Conservation (phyloP, 1,140 invertebrate genomes). For the Bombus waltoni region DNA sequence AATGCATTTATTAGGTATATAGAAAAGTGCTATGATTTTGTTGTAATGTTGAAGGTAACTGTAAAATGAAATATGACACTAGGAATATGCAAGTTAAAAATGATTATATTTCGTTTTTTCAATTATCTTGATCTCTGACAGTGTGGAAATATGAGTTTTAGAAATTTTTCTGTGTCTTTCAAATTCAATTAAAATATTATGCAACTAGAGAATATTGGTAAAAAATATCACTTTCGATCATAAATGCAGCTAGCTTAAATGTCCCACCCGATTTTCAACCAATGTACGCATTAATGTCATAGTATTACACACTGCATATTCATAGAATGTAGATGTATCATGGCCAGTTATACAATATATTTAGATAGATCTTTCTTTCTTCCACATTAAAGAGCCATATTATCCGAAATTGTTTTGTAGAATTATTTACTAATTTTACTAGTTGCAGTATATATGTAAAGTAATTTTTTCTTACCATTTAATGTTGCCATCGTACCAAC, state of each 20-base stretch:
- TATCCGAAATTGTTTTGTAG: conserved; percentile 49
- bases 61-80: conserved; percentile 38
- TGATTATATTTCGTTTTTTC: conserved; percentile 11
- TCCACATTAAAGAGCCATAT: conserved; percentile 59
- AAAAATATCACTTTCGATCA: conserved; percentile 52
- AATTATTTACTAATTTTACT: conserved; percentile 33
- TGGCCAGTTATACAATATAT: conserved; percentile 57
- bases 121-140: conserved; percentile 36
- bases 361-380: conserved; percentile 58
- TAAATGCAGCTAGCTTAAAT: conserved; percentile 56
- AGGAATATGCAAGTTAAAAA: conserved; percentile 27
- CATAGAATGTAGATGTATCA: conserved; percentile 57
- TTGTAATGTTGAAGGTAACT: conserved; percentile 40
- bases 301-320: conserved; percentile 56
- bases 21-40: conserved; percentile 60
- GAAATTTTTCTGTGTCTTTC: conserved; percentile 6
- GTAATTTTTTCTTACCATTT: conserved; percentile 52
- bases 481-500: conserved; percentile 63
- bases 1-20: conserved; percentile 67
- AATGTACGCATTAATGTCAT: conserved; percentile 63
- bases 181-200: conserved; percentile 37
- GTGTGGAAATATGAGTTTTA: conserved; percentile 1
- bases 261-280: conserved; percentile 51
- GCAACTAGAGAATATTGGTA: conserved; percentile 31
- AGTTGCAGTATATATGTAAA: conserved; percentile 53